Base-by-base conservation (phyloP, 2,888 invertebrate genomes). In the Phyto melanocephala region DNA sequence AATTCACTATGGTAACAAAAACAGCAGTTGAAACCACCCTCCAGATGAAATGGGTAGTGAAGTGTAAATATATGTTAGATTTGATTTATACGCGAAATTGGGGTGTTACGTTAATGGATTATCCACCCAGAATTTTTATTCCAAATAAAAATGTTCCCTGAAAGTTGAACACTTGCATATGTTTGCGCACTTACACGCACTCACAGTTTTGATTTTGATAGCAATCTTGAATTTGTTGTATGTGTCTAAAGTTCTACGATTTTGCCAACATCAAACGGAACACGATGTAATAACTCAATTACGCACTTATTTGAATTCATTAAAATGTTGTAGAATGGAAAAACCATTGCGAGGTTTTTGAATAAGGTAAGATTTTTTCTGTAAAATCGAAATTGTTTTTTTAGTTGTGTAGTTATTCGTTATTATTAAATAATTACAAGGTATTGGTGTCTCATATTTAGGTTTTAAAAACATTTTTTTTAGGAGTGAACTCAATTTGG, bases 251-350 rank as follows among this genome's bases (percentile, higher is more conserved):
- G 22, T 52, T 52, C 47, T 70, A 52, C 28, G 8, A n/a, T 70
- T 77, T 54, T 72, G 63, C 50, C 63, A 65, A 52, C 70, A 70
- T 65, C 45, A 50, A 76, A 74, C 52, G 72, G 50, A 88, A 88
- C 33, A 22, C 60, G 50, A 86, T 87, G 88, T 88, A 88, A 89
- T 89, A 89, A 89, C 89, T 89, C 89, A 89, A 89, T 89, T 89
- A 89, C 86, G 87, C 87, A 88, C 88, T 87, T 86, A 89, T 89
- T 89, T 89, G 89, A 89, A 88, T 89, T 89, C 87, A 89, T 88
- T 89, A 88, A 87, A 86, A 87, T 70, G 20, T 28, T 67, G 47
- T 81, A 63, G n/a, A 79, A 37, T 37, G 8, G 6, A 37, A 40
- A 4, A 56, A 78, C n/a, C 28, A 63, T 58, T 60, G 0, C 1